Base-by-base conservation (phyloP, 30 jellyfish, hydroid and myxozoan genomes). In the Aurelia coerulea region DNA sequence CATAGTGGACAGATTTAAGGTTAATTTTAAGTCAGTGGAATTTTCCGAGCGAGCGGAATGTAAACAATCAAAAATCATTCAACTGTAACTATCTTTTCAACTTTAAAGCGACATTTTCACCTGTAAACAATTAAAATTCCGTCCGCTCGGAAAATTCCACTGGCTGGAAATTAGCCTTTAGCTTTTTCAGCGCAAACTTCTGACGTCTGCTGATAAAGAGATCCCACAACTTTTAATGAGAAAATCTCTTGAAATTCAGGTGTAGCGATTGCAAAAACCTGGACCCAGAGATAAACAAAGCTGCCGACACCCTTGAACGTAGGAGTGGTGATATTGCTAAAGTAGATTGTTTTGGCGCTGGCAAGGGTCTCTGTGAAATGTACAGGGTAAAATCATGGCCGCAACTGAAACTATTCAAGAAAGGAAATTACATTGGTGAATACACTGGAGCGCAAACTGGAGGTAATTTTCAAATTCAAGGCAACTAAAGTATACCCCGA, bases 281-380 rank as follows among this genome's bases (percentile, higher is more conserved):
- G 59, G 97, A 83, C 60, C 98, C 98, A 23, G 97, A 92, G 76
- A 74, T 92, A 46, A 91, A 92, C 85, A 87, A 86, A 62, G 98
- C 98, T 2, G 97, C 98, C 0, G 87, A 87, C n/a, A 82, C 91
- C 6, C 76, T 92, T 74, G 97, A 83, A 49, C 63, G 84, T 50
- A 72, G 94, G 62, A 88, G 98, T 56, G 92, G 89, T 6, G 98
- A 92, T 69, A 62, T 92, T 5, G 98, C 95, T 14, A 92, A 92
- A 90, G 98, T 92, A 70, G 98, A 94, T 79, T 94, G 98, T 81
- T 84, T 88, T 69, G 98, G 98, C 1, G 85, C 98, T 2, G 98
- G 98, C 3, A 94, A 79, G 62, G 97, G 98, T 17, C 91, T 94
- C 13, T 94, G 98, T 74, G 94, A 94, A 69, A 94, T 94, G 98